These are phyloP conservation scores for Drosophila histrio DNA, from an alignment of 2,888 invertebrate species.

Conservation along the genomic window DNA sequence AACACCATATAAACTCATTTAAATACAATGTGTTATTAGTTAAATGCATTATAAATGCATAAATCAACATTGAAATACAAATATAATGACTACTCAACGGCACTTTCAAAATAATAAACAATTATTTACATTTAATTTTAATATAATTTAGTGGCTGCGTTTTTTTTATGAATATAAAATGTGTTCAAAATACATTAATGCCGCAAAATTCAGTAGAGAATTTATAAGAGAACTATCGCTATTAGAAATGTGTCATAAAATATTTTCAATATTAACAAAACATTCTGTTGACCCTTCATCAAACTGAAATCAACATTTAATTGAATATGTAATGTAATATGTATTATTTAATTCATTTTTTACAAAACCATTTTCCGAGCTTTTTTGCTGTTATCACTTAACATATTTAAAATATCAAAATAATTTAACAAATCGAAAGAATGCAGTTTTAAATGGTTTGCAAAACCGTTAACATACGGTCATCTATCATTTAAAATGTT, in stretches of 20 bases:
- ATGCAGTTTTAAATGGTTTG: not conserved
- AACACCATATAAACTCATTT: slow-evolving; percentile 30
- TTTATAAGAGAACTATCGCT: no score
- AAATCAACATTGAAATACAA: slow-evolving; percentile 29
- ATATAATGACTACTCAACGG: not conserved
- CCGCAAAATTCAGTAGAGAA: no score
- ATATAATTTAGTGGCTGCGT: not conserved
- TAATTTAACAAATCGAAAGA: not conserved
- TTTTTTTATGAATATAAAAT: no score
- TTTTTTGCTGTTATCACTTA: no score
- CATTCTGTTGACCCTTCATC: no score
- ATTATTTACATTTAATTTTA: not conserved
- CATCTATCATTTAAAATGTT: not conserved
- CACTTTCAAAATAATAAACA: not conserved
- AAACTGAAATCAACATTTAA: no score
- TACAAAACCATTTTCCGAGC: no score
- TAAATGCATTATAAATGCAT: slow-evolving; percentile 30
- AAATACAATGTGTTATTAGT: slow-evolving; percentile 16
- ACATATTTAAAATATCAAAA: not conserved
- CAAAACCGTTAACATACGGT: not conserved
- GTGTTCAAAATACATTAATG: no score
- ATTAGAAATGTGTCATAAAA: no score
- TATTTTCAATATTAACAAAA: no score
- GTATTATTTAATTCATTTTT: no score
- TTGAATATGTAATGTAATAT: no score